Evolutionary conservation across 2,113 vertebrate genomes (phyloP).

Genomic region (Malurus elegans): DNA sequence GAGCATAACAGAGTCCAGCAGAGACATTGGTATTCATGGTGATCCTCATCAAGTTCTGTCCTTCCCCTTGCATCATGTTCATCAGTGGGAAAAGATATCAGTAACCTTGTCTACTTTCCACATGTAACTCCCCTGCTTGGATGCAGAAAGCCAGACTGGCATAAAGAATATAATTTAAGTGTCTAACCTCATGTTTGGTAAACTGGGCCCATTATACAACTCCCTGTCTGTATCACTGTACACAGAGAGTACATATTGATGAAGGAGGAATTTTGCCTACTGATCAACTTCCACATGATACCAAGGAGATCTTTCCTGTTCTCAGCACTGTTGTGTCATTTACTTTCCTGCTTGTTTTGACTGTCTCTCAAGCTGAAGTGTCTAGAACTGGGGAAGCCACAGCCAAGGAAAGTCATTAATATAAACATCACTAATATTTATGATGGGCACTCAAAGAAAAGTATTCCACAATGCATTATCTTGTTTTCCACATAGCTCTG

Average conservation of each 20-base stretch:
- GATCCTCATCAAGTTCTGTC: background rate
- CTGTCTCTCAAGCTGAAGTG: background rate
- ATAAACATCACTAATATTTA: slow-evolving; percentile 20
- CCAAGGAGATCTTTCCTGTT: background rate
- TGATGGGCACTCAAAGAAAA: background rate
- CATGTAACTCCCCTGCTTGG: background rate
- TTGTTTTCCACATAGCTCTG: background rate
- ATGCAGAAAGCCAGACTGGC: background rate
- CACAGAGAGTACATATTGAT: background rate
- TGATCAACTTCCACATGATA: background rate
- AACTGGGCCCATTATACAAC: background rate
- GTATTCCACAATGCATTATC: background rate
- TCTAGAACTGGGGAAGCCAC: background rate
- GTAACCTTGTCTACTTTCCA: background rate
- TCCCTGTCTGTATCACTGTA: background rate
- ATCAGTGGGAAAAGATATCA: background rate
- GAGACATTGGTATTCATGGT: background rate
- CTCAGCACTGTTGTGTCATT: background rate
- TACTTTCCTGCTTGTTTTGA: slow-evolving; percentile 12
- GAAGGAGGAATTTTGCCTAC: background rate
- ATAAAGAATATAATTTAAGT: background rate
- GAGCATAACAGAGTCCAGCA: background rate
- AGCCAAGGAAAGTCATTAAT: background rate
- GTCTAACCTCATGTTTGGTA: background rate
- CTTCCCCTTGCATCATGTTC: background rate